Base-by-base conservation (phyloP, 2,888 invertebrate genomes). In the Spilosoma lubricipeda region DNA sequence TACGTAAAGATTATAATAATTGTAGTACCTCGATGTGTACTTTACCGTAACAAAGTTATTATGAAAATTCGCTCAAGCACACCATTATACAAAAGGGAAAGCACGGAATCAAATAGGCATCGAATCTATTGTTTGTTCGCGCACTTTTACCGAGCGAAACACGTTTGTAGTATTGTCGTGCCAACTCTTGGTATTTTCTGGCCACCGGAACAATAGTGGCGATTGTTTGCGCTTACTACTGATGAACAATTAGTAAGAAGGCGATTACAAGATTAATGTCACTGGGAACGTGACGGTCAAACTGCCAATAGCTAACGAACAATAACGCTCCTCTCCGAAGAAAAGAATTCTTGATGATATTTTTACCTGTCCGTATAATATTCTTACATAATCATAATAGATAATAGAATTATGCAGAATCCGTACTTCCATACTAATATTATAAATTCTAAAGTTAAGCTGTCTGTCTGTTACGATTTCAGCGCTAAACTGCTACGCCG, bases 21-120 rank as follows among this genome's bases (percentile, higher is more conserved):
- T 73, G 75, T 74, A 75, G 72, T 78, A 78, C 81, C 80, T 79
- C 75, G 76, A 80, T 84, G 85, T 82, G 86, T 84, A 85, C 83
- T 81, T 83, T 83, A 82, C 85, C 86, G 86, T 84, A 88, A 86
- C 85, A 76, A 72, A 33, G 78, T 81, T 86, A 85, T 89, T 88
- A 88, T 87, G 86, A 86, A 86, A 89, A 88, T 89, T 87, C 86
- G 86, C 86, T 86, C 84, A 87, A 90, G 88, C 87, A 87, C 83
- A 84, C 78, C 56, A 82, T 78, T 80, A 75, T 82, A 86, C 86
- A 90, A 90, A 93, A 93, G 91, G 91, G 94, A 94, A 94, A 94
- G 94, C 91, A 88, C 83, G 85, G 88, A 90, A 92, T 92, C 89
- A 89, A 92, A 90, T 89, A 89, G 88, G 88, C 88, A 89, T 90